Conservation (phyloP, 2,888 invertebrate genomes). For the Mimumesa dahlbomi region DNA sequence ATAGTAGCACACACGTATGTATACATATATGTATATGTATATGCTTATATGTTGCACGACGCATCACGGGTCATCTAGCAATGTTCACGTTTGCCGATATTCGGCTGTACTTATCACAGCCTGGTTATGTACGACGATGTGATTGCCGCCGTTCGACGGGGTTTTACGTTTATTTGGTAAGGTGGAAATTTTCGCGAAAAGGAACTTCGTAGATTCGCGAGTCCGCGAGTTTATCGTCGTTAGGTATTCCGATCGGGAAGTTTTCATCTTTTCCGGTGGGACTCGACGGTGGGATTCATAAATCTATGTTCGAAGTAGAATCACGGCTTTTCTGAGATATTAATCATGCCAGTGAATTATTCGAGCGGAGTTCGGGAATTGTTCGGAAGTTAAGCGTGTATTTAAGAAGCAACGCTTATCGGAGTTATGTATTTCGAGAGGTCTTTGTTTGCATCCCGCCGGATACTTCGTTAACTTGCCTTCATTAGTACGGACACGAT, state of each 20-base stretch:
- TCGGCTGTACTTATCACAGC: constrained; percentile 26
- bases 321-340: background rate
- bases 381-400: constrained; percentile 18
- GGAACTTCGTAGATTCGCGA: too few relatives aligned
- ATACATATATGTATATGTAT: constrained; percentile 28
- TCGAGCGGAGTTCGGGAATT: constrained; percentile 10
- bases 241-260: too few relatives aligned
- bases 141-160: too few relatives aligned
- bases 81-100: constrained; percentile 61
- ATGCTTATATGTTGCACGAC: constrained; percentile 35
- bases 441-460: constrained; percentile 9
- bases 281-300: background rate
- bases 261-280: too few relatives aligned
- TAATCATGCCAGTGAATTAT: constrained; percentile 19
- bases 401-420: constrained; percentile 23
- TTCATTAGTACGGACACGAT: constrained; percentile 30
- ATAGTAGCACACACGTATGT: constrained; percentile 64
- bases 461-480: constrained; percentile 24
- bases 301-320: background rate
- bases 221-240: too few relatives aligned
- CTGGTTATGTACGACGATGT: too few relatives aligned
- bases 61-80: constrained; percentile 72
- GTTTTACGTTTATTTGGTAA: too few relatives aligned
- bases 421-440: constrained; percentile 16
- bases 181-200: too few relatives aligned